Base-by-base conservation (phyloP, 2,113 vertebrate species). In the Dipodomys stephensi region DNA sequence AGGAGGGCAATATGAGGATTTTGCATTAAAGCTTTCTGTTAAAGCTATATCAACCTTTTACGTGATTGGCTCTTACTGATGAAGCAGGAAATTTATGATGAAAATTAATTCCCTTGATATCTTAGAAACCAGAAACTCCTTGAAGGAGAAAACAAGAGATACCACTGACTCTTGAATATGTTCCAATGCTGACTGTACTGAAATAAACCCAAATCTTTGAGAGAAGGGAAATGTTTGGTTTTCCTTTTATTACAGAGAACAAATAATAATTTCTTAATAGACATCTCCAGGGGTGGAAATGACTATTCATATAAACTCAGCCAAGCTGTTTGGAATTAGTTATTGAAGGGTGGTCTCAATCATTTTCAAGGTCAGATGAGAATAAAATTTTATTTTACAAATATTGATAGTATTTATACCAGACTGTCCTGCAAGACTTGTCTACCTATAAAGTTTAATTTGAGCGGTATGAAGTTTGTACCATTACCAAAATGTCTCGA, bases 91-190 rank as follows among this genome's bases (percentile, higher is more conserved):
- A 88, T 78, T 73, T 71, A 79, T 85, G 72, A 77, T 71, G 28
- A 20, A 83, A 92, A 91, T 91, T 83, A 92, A 92, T 76, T 80
- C 20, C 25, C 6, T 84, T 92, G 46, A 25, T 86, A 92, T 53
- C 57, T 87, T 83, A 82, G 44, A 88, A 94, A 44, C 72, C 32
- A 81, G 18, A 79, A 83, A 71, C 15, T 88, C 15, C 76, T 91
- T 73, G 60, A 90, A 84, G 74, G 32, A 35, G 76, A 88, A 78
- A 95, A 92, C 35, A 83, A 94, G 83, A 87, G 78, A 76, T 85
- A 67, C 19, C 46, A 44, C 22, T 94, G 71, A 88, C 53, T 73
- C 20, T 68, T 93, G 71, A 93, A 65, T 90, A 83, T 79, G 83
- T 80, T 77, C 39, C 15, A 71, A 6, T 92, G 25, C 46, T 27